A percentile compares a stretch with the other conserved stretches of the same genome.
These are phyloP conservation scores for Smutsia temminckii DNA, from an alignment of 2,797 vertebrate species.

Conservation along the genomic window DNA sequence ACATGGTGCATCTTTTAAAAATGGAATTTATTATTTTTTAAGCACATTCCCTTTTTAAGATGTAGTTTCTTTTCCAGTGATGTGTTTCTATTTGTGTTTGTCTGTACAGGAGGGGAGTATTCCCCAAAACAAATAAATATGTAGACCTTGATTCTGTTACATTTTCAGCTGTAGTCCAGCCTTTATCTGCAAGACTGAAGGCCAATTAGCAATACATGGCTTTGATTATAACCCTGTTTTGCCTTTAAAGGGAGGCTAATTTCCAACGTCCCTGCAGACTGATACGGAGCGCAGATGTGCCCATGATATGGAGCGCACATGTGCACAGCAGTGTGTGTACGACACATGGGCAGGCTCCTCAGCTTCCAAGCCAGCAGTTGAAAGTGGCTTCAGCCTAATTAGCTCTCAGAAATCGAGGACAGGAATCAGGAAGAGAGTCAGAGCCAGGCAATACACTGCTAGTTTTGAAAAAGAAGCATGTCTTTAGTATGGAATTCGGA, in stretches of 20 bases:
- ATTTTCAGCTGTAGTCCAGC: constrained; percentile 60
- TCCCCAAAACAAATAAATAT: background rate
- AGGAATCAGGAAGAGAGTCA: constrained; percentile 13
- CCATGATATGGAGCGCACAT: constrained; percentile 31
- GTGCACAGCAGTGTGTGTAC: constrained; percentile 58
- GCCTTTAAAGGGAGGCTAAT: constrained; percentile 54
- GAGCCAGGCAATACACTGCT: constrained; percentile 51
- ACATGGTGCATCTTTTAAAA: background rate
- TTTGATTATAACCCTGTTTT: constrained; percentile 38
- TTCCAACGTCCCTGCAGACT: constrained; percentile 64
- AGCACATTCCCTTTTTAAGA: background rate
- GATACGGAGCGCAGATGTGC: constrained; percentile 44
- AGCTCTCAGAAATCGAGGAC: constrained; percentile 53
- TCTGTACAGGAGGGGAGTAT: background rate
- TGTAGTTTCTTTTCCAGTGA: background rate
- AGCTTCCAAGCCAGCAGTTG: constrained; percentile 43
- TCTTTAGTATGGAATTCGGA: background rate
- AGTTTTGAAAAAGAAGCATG: constrained; percentile 38
- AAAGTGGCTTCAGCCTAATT: constrained; percentile 68
- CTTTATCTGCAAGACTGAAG: constrained; percentile 50
- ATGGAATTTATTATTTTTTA: background rate
- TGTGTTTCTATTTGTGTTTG: background rate
- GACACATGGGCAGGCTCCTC: constrained; percentile 4
- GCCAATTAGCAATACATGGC: constrained; percentile 34
- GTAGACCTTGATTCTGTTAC: background rate